Base-by-base conservation (phyloP, 2,888 invertebrate species). In the Caenorhabditis sp. region DNA sequence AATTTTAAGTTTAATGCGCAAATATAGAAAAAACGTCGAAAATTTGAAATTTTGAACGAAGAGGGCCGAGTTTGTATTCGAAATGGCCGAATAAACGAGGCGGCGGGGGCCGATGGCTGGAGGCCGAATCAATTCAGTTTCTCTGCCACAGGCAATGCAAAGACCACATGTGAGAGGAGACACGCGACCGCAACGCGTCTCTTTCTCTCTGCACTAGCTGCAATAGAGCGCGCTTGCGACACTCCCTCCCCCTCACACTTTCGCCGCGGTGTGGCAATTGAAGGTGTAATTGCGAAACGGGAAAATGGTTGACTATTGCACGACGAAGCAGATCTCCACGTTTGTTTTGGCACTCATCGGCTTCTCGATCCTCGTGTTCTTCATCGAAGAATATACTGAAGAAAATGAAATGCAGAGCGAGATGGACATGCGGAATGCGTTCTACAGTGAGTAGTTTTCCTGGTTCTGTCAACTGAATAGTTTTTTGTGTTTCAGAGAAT, bases 381-480 rank as follows among this genome's bases (percentile, higher is more conserved):
- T 86, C 40, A 82, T 86, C 44, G 86, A 86, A 68, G 86, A 86
- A 69, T 85, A 82, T 40, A 82, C 83, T 0, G 86, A 86, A 58
- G 84, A 85, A 9, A 74, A 58, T 53, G 84, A 83, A n/a, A 65
- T 74, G 69, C 37, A 67, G n/a, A 74, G 61, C 20, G 77, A 84
- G 65, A 83, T 78, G 74, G 79, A 80, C 47, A 83, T 72, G 72
- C 65, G 56, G 37, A 72, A 58, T 13, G 76, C 70, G 1, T 69
- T 68, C 32, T 68, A 79, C 44, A 67, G 83, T 79, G 47, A 61
- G 72, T 79, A 51, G n/a, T 50, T 24, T 5, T 40, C n/a, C 28
- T 2, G 2, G 13, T 13, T 40, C 24, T 8, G 22, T 26, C 24
- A 15, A 53, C 13, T 18, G 20, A 47, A 50, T 32, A 28, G 18